phyloP scores from a whole-genome alignment of 1,140 invertebrate genomes.

The Aphelenchoides fujianensis region DNA sequence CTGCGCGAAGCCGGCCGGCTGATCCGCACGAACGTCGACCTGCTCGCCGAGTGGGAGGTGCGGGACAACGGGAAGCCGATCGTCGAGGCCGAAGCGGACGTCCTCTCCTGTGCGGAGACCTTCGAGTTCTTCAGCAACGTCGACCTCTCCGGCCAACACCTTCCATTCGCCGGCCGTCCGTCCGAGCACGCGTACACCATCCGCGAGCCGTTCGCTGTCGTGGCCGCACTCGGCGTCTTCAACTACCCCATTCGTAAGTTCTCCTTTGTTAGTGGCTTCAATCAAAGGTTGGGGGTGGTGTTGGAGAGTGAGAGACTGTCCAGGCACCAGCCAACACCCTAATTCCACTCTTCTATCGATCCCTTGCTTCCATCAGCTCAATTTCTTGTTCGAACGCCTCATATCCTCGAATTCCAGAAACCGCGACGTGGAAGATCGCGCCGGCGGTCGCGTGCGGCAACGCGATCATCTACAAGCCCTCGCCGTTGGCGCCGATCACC shows the following conservation, averaged over 20 bases:
- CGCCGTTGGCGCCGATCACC: slow-evolving; percentile 66
- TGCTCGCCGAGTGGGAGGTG: slow-evolving; percentile 54
- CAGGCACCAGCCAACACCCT: too few relatives aligned
- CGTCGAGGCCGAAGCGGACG: slow-evolving; percentile 51
- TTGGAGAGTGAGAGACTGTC: too few relatives aligned
- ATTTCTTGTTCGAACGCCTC: too few relatives aligned
- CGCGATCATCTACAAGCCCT: slow-evolving; percentile 67
- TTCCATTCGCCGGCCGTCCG: slow-evolving; percentile 34
- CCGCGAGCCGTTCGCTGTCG: slow-evolving; percentile 67
- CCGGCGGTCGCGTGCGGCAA: slow-evolving; percentile 69
- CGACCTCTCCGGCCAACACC: slow-evolving; percentile 43
- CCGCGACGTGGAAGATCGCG: slow-evolving; percentile 65
- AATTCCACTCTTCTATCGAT: too few relatives aligned
- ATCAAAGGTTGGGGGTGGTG: too few relatives aligned
- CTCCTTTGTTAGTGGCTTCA: too few relatives aligned
- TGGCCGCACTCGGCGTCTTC: slow-evolving; percentile 67
- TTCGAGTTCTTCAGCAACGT: slow-evolving; percentile 52
- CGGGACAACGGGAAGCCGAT: slow-evolving; percentile 60
- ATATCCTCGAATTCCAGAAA: too few relatives aligned
- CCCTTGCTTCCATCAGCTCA: too few relatives aligned
- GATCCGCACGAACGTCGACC: slow-evolving; percentile 50
- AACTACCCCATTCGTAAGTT: slow-evolving; percentile 70
- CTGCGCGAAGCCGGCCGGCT: slow-evolving; percentile 21
- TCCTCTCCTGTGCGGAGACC: slow-evolving; percentile 60
- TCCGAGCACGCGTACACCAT: slow-evolving; percentile 54